Evolutionary conservation across 2,113 vertebrate genomes (phyloP).

Genomic region (Euleptes europaea): DNA sequence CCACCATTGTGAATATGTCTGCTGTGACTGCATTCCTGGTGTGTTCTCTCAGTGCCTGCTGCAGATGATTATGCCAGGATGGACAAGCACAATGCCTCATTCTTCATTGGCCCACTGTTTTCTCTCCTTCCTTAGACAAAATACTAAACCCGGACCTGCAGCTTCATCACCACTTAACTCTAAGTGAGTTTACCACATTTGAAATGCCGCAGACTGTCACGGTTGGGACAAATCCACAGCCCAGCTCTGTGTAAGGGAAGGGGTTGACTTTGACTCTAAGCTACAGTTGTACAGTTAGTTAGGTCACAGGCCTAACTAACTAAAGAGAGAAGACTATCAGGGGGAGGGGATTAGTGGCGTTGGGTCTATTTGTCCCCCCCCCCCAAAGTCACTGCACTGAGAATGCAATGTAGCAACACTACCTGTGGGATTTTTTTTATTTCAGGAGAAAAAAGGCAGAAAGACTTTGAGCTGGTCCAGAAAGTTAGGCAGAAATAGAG

Average conservation of each 20-base stretch:
- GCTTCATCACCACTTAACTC: background rate
- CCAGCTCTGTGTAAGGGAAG: too few relatives aligned
- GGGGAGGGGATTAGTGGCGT: background rate
- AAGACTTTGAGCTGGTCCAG: background rate
- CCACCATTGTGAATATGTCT: background rate
- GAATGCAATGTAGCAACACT: background rate
- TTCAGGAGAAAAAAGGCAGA: background rate
- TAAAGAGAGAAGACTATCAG: background rate
- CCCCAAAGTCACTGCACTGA: background rate
- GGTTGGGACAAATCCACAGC: background rate
- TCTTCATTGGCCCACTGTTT: background rate
- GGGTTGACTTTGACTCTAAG: background rate
- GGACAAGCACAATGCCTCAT: constrained; percentile 1
- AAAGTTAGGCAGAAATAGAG: too few relatives aligned
- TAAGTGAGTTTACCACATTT: background rate
- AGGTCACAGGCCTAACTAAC: background rate
- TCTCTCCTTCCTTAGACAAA: background rate
- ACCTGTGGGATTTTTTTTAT: background rate
- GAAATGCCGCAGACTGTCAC: background rate
- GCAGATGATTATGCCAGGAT: background rate
- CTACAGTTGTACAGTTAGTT: background rate
- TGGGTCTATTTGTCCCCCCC: background rate
- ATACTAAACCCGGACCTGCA: background rate
- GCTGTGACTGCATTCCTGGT: background rate
- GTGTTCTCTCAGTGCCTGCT: background rate